Evolutionary conservation across 2,113 vertebrate genomes (phyloP).

Genomic region (Tauraco erythrolophus): DNA sequence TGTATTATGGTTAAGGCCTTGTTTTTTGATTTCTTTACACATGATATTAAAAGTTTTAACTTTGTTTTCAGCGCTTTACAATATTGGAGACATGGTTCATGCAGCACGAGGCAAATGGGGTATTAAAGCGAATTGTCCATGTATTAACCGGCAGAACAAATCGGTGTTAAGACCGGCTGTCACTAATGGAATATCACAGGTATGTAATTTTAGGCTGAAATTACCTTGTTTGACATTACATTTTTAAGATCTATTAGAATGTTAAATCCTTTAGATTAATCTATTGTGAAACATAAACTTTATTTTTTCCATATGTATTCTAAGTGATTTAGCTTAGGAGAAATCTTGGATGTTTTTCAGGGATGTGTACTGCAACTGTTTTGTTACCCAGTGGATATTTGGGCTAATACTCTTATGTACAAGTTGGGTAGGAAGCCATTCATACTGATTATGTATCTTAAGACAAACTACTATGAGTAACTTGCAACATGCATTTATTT

Average conservation of each 20-base stretch:
- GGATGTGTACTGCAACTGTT: background rate
- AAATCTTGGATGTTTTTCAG: background rate
- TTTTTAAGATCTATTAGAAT: background rate
- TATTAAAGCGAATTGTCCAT: conserved; percentile 98
- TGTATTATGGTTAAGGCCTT: background rate
- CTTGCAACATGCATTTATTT: background rate
- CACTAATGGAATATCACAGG: conserved; percentile 97
- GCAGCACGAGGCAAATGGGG: conserved; percentile 97
- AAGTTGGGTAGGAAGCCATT: background rate
- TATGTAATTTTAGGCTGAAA: conserved; percentile 54
- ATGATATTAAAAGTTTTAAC: background rate
- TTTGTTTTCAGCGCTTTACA: conserved; percentile 89
- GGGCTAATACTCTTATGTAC: background rate
- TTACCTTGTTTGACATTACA: background rate
- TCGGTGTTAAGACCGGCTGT: conserved; percentile 89
- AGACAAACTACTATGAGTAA: background rate
- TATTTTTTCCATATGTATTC: background rate
- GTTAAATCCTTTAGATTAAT: background rate
- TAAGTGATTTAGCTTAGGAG: background rate
- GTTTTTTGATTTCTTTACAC: background rate
- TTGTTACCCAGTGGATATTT: background rate
- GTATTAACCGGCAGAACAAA: conserved; percentile 92
- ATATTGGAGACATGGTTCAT: conserved; percentile 98
- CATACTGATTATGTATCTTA: background rate
- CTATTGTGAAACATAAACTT: background rate